Conservation (phyloP, 2,888 invertebrate species). For the Thera obeliscata region DNA sequence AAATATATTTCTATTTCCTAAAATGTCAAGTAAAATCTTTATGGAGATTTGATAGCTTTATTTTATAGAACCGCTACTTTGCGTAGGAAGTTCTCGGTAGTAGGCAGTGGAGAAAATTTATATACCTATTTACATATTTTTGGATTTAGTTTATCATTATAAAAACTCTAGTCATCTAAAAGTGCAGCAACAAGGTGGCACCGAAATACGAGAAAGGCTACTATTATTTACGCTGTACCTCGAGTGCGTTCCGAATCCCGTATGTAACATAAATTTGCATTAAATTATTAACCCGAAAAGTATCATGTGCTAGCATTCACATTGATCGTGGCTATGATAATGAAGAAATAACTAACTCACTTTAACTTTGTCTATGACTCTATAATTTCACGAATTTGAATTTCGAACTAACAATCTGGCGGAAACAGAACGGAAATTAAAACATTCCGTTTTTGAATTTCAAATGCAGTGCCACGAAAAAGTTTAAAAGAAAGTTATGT, state of each 20-base stretch:
- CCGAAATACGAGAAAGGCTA: slow-evolving; percentile 27
- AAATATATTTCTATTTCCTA: slow-evolving; percentile 6
- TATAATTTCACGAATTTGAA: slow-evolving; percentile 37
- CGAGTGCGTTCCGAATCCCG: slow-evolving; percentile 48
- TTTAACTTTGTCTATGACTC: slow-evolving; percentile 34
- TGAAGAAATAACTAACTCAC: slow-evolving; percentile 44
- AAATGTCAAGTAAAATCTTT: slow-evolving; percentile 20
- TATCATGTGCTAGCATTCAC: slow-evolving; percentile 61
- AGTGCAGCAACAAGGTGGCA: slow-evolving; percentile 38
- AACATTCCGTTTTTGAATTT: slow-evolving; percentile 38
- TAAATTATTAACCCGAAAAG: slow-evolving; percentile 64
- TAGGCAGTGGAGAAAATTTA: slow-evolving; percentile 21
- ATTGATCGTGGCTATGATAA: slow-evolving; percentile 62
- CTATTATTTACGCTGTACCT: slow-evolving; percentile 15
- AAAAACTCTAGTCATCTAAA: slow-evolving; percentile 28
- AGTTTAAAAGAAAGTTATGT: slow-evolving; percentile 57
- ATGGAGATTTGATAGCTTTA: slow-evolving; percentile 17
- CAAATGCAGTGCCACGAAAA: slow-evolving; percentile 43
- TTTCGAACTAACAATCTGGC: slow-evolving; percentile 35
- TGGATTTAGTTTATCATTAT: slow-evolving; percentile 22
- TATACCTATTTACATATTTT: slow-evolving; percentile 25
- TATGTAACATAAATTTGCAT: slow-evolving; percentile 62
- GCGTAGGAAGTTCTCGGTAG: slow-evolving; percentile 30
- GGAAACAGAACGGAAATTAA: slow-evolving; percentile 36
- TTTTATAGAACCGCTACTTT: slow-evolving; percentile 18